These are phyloP conservation scores for Dione juno DNA, from an alignment of 2,888 invertebrate species.

Conservation along the genomic window DNA sequence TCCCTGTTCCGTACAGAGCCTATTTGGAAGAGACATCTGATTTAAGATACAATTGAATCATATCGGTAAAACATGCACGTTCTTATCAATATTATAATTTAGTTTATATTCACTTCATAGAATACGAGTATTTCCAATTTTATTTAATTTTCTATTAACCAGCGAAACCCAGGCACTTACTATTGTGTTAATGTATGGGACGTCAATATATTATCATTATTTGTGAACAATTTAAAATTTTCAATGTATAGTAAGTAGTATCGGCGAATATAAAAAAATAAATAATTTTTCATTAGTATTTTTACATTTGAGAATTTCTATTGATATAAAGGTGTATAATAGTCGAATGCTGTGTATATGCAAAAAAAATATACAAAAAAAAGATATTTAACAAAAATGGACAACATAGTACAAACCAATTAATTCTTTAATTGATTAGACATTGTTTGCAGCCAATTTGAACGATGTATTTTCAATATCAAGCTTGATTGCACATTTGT, in stretches of 20 bases:
- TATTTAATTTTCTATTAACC: no score
- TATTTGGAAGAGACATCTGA: conserved; percentile 28
- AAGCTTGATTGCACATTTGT: conserved; percentile 27
- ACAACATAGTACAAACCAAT: conserved; percentile 13
- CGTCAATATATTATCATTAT: no score
- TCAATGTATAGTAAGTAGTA: no score
- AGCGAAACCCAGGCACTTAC: no score
- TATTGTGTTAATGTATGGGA: no score
- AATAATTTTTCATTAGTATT: no score
- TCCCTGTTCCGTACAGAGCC: conserved; percentile 14
- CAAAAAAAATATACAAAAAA: background rate
- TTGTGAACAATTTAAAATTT: no score
- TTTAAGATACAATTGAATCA: conserved; percentile 22
- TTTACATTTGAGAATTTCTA: no score
- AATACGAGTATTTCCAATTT: no score
- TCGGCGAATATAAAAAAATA: no score
- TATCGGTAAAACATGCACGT: background rate
- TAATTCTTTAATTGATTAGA: conserved; percentile 13
- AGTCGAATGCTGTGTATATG: background rate
- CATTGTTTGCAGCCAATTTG: conserved; percentile 19
- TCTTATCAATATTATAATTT: background rate
- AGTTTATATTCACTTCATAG: background rate
- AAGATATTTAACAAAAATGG: background rate
- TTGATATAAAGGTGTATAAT: no score
- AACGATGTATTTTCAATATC: conserved; percentile 24